Evolutionary conservation across 2,797 vertebrate species (phyloP), one percentile per base, ranked within the genome.

Genomic region (Siniperca undulata): DNA sequence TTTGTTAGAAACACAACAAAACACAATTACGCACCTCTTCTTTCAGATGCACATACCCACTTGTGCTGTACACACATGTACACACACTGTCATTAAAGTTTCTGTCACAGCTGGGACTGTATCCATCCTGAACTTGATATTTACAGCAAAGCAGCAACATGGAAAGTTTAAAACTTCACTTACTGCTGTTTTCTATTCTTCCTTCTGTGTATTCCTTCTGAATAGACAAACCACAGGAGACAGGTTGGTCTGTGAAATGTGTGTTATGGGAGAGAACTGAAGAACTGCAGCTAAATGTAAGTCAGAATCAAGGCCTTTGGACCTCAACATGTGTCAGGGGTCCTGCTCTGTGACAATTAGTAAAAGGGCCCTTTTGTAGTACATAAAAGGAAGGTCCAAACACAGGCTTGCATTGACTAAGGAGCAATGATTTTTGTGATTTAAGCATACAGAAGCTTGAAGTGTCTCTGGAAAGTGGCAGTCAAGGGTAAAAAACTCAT

Each of bases 401-500:
- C 19, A 56, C 20, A 44, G 58, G 10, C 30, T 58, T 48, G 65
- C 40, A 44, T 53, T 58, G 40, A 36, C 22, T 22, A 30, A 5
- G 19, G 30, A 72, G 62, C 10, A 8, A 42, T 59, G 19, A 13
- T 58, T 81, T 81, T 64, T 77, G 50, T 79, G 65, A 79, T 50
- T 16, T 16, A 59, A 66, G 65, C 24, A 70, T 30, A 55, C 52
- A 77, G 64, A 78, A 20, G 61, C 53, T 55, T 55, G 16, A 70
- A 38, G 76, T 74, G 72, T 67, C 56, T 76, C 42, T 74, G n/a
- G 66, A 80, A 85, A 86, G 73, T 61, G 67, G 80, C 70, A 70
- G 85, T 82, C 78, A 87, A 87, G 84, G 77, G 78, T 86, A 81
- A 83, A 90, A 86, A 88, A 80, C 50, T 69, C 56, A 88, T 89